These are phyloP conservation scores for Apogon hyalosoma DNA, from an alignment of 2,797 vertebrate genomes.

Conservation along the genomic window DNA sequence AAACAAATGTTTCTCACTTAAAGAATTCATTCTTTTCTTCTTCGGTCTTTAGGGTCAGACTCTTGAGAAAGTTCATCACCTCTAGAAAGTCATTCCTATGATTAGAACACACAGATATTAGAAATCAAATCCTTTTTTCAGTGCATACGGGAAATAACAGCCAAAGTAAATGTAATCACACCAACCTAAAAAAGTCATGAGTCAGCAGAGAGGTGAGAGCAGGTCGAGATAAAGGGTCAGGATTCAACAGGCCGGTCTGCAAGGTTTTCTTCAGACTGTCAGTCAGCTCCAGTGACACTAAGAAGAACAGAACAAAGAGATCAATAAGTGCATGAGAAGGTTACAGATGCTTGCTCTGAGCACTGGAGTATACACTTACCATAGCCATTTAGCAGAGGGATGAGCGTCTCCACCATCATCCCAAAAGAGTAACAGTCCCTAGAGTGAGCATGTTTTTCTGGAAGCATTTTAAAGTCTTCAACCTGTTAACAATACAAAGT, in stretches of 20 bases:
- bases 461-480: constrained; percentile 84
- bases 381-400: constrained; percentile 85
- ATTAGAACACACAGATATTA: neutral
- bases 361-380: constrained; percentile 81
- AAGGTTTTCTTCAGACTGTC: constrained; percentile 89
- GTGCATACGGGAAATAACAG: neutral
- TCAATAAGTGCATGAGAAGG: constrained; percentile 1
- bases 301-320: constrained; percentile 11
- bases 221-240: constrained; percentile 86
- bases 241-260: constrained; percentile 86
- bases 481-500: constrained; percentile 64
- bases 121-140: neutral
- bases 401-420: constrained; percentile 86
- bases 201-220: constrained; percentile 88
- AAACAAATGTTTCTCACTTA: constrained; percentile 87
- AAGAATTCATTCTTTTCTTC: constrained; percentile 99
- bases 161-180: constrained; percentile 6
- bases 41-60: constrained; percentile 94
- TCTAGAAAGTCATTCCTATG: constrained; percentile 96
- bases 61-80: constrained; percentile 95
- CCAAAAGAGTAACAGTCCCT: constrained; percentile 95
- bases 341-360: neutral
- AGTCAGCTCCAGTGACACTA: constrained; percentile 81
- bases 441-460: constrained; percentile 87
- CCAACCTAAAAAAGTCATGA: constrained; percentile 95